Percentiles rank a stretch among this genome's conserved stretches.
These are phyloP conservation scores for Omphaloscelis lunosa DNA, from an alignment of 2,888 invertebrate species.

Conservation along the genomic window DNA sequence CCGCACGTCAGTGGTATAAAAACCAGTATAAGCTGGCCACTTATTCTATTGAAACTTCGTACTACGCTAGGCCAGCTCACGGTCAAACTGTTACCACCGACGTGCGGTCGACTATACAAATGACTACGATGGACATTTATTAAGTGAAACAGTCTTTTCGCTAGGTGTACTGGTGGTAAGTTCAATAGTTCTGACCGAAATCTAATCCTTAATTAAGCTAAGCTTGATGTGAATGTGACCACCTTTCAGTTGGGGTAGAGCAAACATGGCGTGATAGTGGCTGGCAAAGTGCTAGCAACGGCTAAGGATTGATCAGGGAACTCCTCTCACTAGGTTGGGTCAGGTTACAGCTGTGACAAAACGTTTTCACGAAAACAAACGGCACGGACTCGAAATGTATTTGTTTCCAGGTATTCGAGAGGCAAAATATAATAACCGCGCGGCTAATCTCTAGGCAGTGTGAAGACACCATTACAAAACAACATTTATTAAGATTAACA, in stretches of 20 bases:
- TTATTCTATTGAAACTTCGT: too few species aligned
- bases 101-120: neutral
- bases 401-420: neutral
- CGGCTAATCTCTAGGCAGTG: neutral
- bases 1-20: too few species aligned
- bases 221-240: neutral
- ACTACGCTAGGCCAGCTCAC: neutral
- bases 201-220: neutral
- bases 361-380: neutral
- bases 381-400: too few species aligned
- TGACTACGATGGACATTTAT: neutral
- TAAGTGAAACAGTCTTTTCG: neutral
- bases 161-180: neutral
- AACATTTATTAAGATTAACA: slow-evolving; percentile 27
- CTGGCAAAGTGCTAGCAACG: neutral
- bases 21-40: too few species aligned
- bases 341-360: neutral
- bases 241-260: neutral
- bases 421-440: neutral
- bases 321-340: neutral
- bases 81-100: neutral
- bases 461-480: neutral
- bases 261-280: neutral
- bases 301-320: neutral
- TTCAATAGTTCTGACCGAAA: neutral